Percentiles rank a stretch among this genome's conserved stretches.
Evolutionary conservation across 2,888 invertebrate genomes (phyloP).

Genomic region (Cataglyphis livida): DNA sequence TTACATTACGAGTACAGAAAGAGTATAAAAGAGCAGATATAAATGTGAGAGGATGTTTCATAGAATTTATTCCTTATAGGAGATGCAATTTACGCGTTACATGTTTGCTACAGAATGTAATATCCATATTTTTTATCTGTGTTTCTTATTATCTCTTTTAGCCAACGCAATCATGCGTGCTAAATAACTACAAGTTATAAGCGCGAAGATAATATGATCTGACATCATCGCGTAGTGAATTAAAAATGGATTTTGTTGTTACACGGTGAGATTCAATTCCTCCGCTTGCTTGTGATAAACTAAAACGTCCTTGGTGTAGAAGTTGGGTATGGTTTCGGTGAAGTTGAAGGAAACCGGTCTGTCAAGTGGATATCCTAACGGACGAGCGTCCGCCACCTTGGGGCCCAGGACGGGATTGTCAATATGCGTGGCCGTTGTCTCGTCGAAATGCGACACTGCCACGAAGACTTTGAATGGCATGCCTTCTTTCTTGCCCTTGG

Average conservation of each 20-base stretch:
- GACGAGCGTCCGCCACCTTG: slow-evolving; percentile 81
- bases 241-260: slow-evolving; percentile 29
- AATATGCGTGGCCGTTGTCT: slow-evolving; percentile 82
- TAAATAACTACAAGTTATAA: slow-evolving; percentile 5
- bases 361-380: slow-evolving; percentile 87
- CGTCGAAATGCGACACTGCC: slow-evolving; percentile 86
- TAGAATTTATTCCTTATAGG: slow-evolving; percentile 23
- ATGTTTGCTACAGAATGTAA: neutral
- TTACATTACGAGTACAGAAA: neutral
- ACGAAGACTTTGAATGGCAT: slow-evolving; percentile 89
- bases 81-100: neutral
- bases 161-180: neutral
- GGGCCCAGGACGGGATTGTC: slow-evolving; percentile 79
- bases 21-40: neutral
- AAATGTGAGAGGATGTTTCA: slow-evolving; percentile 1
- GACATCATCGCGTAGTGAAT: neutral
- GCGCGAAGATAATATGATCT: neutral
- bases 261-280: slow-evolving; percentile 75
- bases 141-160: slow-evolving; percentile 5
- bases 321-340: slow-evolving; percentile 70
- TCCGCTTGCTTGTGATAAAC: slow-evolving; percentile 81
- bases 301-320: slow-evolving; percentile 76
- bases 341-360: slow-evolving; percentile 84
- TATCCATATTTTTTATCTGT: slow-evolving; percentile 8
- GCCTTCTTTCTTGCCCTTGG: slow-evolving; percentile 89